phyloP scores from a whole-genome alignment of 2,888 invertebrate genomes.

The Hoplodrina ambigua region DNA sequence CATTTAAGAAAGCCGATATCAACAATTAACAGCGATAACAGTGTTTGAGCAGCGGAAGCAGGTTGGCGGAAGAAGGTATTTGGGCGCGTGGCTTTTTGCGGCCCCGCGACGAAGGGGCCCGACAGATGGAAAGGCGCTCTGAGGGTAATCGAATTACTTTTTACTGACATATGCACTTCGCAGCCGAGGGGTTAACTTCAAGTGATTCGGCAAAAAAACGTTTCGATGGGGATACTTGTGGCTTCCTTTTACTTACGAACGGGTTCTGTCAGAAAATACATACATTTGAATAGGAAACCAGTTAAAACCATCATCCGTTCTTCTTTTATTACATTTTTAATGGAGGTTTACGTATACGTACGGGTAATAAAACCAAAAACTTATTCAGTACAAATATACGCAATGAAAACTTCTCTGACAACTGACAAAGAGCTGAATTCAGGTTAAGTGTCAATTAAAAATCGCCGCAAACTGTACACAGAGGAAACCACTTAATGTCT shows the following conservation, averaged over 20 bases:
- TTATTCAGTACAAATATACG: slow-evolving; percentile 17
- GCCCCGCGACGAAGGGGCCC: slow-evolving; percentile 70
- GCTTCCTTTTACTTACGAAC: slow-evolving; percentile 50
- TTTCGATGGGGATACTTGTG: slow-evolving; percentile 48
- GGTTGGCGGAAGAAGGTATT: slow-evolving; percentile 81
- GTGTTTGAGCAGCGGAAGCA: slow-evolving; percentile 79
- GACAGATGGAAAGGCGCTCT: slow-evolving; percentile 77
- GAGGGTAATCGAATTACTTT: slow-evolving; percentile 75
- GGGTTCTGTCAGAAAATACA: slow-evolving; percentile 24
- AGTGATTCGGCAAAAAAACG: slow-evolving; percentile 66
- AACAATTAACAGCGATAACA: slow-evolving; percentile 62
- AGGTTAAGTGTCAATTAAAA: slow-evolving; percentile 65
- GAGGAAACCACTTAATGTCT: slow-evolving; percentile 68
- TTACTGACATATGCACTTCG: slow-evolving; percentile 65
- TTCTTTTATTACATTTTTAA: slow-evolving; percentile 2
- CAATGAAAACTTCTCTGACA: slow-evolving; percentile 14
- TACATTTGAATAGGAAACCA: slow-evolving; percentile 19
- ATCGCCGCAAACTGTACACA: slow-evolving; percentile 53
- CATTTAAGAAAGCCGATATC: slow-evolving; percentile 61
- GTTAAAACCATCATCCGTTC: slow-evolving; percentile 9
- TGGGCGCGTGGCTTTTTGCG: slow-evolving; percentile 82
- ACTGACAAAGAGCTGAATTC: slow-evolving; percentile 51
- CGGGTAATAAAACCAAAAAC: slow-evolving; percentile 1
- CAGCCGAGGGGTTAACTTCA: slow-evolving; percentile 66
- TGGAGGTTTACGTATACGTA: slow-evolving; percentile 12